Evolutionary conservation across 1,140 invertebrate genomes (phyloP), one percentile per base, ranked within the genome.

Genomic region (Leptonema lineaticorne): DNA sequence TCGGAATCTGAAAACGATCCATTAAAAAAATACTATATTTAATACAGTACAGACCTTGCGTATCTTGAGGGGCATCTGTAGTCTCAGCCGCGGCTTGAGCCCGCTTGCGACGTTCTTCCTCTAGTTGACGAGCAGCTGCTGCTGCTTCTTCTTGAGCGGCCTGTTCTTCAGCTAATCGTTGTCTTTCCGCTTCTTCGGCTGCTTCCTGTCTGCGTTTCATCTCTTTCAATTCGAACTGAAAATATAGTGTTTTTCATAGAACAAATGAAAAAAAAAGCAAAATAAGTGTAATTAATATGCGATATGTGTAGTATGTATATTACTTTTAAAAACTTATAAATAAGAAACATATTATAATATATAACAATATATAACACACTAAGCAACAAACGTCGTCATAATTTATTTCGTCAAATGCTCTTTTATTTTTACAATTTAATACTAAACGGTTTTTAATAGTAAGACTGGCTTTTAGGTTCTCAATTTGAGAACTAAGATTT

Each of bases 161-260:
- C 30, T 80, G 79, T 26, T 83, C 82, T 74, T 88, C 86, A 27
- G 82, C 85, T 79, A 73, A 84, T 82, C 74, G 85, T 81, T 77
- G 82, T 63, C 84, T 75, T 69, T 91, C 88, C 22, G 90, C 90
- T 73, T 92, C 88, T 75, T 94, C 92, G 33, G 91, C 89, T 75
- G 92, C 89, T 82, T 95, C 90, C 81, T 95, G 88, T 74, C 90
- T 85, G 78, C 93, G 86, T 83, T 96, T 94, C 81, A 95, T 87
- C 84, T 99, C 96, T 83, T 95, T 95, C 80, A 99, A 85, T 85
- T 99, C 97, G 87, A 95, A 99, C 96, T 99, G 78, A 69, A 68
- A 45, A 73, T 48, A 71, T 73, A 27, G 28, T 28, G 18, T 30
- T 14, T n/a, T n/a, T n/a, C n/a, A n/a, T n/a, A n/a, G n/a, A n/a